Evolutionary conservation across 2,797 vertebrate genomes (phyloP).

Genomic region (Agapornis canus): DNA sequence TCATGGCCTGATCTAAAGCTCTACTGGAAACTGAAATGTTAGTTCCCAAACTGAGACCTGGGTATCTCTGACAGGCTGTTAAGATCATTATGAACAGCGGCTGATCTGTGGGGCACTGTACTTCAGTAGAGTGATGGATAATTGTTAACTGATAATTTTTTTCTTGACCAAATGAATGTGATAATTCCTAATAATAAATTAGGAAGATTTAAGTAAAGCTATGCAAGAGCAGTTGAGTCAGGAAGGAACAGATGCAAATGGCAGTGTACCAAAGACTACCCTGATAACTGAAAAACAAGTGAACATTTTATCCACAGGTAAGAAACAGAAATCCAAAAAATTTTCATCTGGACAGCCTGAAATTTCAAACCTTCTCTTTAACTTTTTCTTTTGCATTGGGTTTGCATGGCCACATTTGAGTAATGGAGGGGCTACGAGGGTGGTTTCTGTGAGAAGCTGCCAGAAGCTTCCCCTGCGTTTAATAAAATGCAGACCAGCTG

Average conservation of each 20-base stretch:
- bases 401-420: neutral
- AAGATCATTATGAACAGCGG: neutral
- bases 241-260: neutral
- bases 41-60: neutral
- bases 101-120: neutral
- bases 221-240: accelerated
- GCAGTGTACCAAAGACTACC: accelerated
- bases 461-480: neutral
- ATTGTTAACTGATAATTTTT: neutral
- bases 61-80: accelerated
- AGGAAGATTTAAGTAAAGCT: neutral
- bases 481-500: neutral
- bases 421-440: neutral
- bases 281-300: neutral
- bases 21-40: accelerated
- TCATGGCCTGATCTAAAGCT: neutral
- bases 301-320: accelerated
- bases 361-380: neutral
- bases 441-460: neutral
- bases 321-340: neutral
- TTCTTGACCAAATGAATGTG: neutral
- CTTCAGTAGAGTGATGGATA: neutral
- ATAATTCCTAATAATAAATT: neutral
- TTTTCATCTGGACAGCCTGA: neutral
- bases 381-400: neutral